Evolutionary conservation across 2,113 vertebrate species (phyloP).

Genomic region (Sisor rabdophorus): DNA sequence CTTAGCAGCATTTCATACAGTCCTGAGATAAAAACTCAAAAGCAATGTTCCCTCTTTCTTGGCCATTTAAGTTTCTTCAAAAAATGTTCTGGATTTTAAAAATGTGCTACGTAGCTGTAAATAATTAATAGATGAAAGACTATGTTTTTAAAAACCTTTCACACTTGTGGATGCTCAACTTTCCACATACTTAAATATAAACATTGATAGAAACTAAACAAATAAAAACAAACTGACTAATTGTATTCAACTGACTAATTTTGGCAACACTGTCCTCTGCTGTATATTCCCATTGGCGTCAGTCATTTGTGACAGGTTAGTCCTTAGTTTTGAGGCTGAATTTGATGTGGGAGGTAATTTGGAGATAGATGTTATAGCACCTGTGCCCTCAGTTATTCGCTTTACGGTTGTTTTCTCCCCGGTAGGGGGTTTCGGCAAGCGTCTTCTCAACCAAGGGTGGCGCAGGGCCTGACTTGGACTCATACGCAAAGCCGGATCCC

Average conservation of each 20-base stretch:
- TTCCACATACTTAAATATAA: constrained; percentile 48
- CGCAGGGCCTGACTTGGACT: constrained; percentile 90
- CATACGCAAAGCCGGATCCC: constrained; percentile 90
- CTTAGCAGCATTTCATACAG: constrained; percentile 40
- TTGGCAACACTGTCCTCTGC: constrained; percentile 95
- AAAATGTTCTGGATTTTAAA: constrained; percentile 55
- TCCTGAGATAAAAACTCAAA: constrained; percentile 62
- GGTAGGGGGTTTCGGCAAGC: constrained; percentile 88
- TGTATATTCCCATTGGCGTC: constrained; percentile 99
- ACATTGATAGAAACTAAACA: constrained; percentile 30
- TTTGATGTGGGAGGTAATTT: constrained; percentile 89
- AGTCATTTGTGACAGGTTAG: constrained; percentile 92
- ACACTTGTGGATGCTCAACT: constrained; percentile 56
- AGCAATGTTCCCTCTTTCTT: constrained; percentile 83
- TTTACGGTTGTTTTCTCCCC: constrained; percentile 80
- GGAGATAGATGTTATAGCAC: constrained; percentile 88
- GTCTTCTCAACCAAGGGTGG: constrained; percentile 90
- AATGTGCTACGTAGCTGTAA: constrained; percentile 60
- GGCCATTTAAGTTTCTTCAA: constrained; percentile 41
- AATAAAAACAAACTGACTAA: constrained; percentile 10
- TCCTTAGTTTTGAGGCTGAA: constrained; percentile 91
- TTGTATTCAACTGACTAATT: constrained; percentile 90
- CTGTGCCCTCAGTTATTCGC: constrained; percentile 78
- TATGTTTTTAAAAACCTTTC: constrained; percentile 51
- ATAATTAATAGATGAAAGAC: constrained; percentile 43